Conservation (phyloP, 1,140 invertebrate species). For the Trinorchestia longiramus region DNA sequence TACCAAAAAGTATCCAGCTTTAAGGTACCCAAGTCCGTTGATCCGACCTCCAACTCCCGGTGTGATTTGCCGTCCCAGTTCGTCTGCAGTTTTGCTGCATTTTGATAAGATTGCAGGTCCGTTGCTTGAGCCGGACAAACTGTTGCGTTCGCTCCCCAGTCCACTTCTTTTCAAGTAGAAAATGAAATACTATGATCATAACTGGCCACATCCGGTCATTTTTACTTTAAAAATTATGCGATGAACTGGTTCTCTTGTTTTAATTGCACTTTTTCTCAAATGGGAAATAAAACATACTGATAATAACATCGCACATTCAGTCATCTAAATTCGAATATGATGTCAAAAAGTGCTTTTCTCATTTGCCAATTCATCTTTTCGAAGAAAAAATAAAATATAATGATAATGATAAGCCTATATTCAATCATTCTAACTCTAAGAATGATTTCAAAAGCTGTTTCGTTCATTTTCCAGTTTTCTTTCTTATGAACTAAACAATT, state of each 20-base stretch:
- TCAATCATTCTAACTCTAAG: too few relatives aligned
- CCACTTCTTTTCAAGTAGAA: background rate
- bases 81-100: slow-evolving; percentile 37
- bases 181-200: background rate
- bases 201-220: too few relatives aligned
- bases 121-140: background rate
- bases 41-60: slow-evolving; percentile 11
- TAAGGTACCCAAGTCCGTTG: slow-evolving; percentile 23
- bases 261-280: background rate
- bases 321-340: background rate
- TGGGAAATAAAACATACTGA: background rate
- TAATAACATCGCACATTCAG: background rate
- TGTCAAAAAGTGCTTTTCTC: too few relatives aligned
- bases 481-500: too few relatives aligned
- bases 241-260: background rate
- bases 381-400: too few relatives aligned
- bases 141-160: background rate
- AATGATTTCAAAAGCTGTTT: too few relatives aligned
- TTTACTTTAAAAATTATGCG: background rate
- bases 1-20: slow-evolving; percentile 17
- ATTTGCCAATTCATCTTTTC: too few relatives aligned
- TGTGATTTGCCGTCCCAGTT: background rate
- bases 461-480: too few relatives aligned
- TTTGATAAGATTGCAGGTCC: background rate
- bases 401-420: too few relatives aligned